Conservation (phyloP, 2,888 invertebrate genomes). For the Drosophila eohydei region DNA sequence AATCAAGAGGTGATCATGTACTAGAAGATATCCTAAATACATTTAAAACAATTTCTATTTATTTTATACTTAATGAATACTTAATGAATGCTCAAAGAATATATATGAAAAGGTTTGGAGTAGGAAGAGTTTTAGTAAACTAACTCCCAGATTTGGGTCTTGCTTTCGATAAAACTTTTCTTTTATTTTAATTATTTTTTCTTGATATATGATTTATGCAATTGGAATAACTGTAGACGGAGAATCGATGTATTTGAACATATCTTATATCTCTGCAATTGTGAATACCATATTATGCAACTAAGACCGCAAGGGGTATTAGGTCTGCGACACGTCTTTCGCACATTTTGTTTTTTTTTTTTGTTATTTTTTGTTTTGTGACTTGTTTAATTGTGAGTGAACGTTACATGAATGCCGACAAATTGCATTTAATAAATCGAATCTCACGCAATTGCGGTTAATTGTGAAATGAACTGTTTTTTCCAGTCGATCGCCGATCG, state of each 20-base stretch:
- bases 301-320: not conserved
- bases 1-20: not conserved
- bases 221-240: not conserved
- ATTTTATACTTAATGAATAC: not conserved
- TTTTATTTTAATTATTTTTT: too few relatives aligned
- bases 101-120: not conserved
- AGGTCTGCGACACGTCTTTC: not conserved
- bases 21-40: not conserved
- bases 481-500: slow-evolving; percentile 15
- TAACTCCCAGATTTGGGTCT: not conserved
- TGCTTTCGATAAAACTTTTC: too few relatives aligned
- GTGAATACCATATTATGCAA: not conserved
- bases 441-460: slow-evolving; percentile 70
- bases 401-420: slow-evolving; percentile 23
- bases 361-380: not conserved
- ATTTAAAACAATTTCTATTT: too few relatives aligned
- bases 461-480: slow-evolving; percentile 57
- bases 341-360: not conserved
- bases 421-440: slow-evolving; percentile 54
- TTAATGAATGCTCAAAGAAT: not conserved
- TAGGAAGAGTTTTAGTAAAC: not conserved
- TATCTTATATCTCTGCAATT: not conserved
- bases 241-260: not conserved
- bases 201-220: not conserved
- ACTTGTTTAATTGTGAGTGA: slow-evolving; percentile 19